Percentiles rank a stretch among this genome's conserved stretches.
Evolutionary conservation across 2,888 invertebrate genomes (phyloP).

Genomic region (Alcis repandata): DNA sequence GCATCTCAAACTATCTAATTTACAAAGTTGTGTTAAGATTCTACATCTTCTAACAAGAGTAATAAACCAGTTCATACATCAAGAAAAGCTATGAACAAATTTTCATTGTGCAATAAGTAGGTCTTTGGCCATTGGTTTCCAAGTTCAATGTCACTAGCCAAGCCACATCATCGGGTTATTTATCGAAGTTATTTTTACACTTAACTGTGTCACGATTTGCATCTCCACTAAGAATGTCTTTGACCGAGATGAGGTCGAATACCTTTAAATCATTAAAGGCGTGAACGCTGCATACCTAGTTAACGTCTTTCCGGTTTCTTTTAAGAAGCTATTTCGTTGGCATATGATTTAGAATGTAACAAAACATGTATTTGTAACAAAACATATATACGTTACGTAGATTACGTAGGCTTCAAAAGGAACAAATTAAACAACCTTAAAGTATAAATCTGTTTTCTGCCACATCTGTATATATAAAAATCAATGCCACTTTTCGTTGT

Average conservation of each 20-base stretch:
- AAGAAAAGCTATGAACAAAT: neutral
- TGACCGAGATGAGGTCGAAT: constrained; percentile 27
- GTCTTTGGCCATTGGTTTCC: constrained; percentile 23
- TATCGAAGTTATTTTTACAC: constrained; percentile 22
- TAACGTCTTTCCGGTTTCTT: constrained; percentile 5
- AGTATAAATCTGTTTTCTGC: no score
- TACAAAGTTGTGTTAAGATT: no score
- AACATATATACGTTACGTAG: no score
- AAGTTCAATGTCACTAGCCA: constrained; percentile 31
- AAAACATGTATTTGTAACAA: neutral
- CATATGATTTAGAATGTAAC: neutral
- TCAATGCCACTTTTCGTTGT: no score
- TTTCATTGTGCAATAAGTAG: constrained; percentile 23
- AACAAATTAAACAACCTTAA: no score
- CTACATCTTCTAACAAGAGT: neutral
- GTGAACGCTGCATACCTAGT: constrained; percentile 14
- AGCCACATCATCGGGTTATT: constrained; percentile 26
- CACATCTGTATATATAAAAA: no score
- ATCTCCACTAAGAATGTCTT: constrained; percentile 24
- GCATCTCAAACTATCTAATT: neutral
- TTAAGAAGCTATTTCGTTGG: neutral
- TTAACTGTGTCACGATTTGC: constrained; percentile 38
- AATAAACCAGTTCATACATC: neutral
- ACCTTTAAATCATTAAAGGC: constrained; percentile 12
- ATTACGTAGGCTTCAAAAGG: no score